Evolutionary conservation across 2,113 vertebrate genomes (phyloP), one percentile per base, ranked within the genome.

Genomic region (sheep (Ovis aries)): DNA sequence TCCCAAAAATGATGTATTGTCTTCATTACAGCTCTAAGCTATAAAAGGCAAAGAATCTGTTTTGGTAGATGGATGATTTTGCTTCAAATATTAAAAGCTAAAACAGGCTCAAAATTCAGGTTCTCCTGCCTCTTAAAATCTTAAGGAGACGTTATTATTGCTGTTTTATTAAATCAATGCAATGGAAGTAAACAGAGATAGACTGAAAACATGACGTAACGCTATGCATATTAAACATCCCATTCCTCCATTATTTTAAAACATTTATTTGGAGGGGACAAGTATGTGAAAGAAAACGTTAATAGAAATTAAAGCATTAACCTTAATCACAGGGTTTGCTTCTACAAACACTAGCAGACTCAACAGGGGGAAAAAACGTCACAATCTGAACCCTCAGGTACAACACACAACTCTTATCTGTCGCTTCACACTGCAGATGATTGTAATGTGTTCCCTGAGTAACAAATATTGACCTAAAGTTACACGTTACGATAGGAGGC

Each of bases 1-100:
- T 98, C 98, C 97, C 98, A 98, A 99, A 99, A 99, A 98, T 98
- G 99, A 99, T 99, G 97, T 97, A 99, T 98, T 98, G 98, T 98
- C 98, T 99, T 99, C 98, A 99, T 99, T 99, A 98, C 40, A 97
- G 98, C 98, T 96, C 98, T 98, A 98, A 98, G 98, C 98, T 98
- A 98, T 98, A 98, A 99, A 98, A 98, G 98, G 98, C 98, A 97
- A 98, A 95, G 94, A 98, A 98, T 96, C 97, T 33, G 67, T 98
- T 98, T 98, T 88, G 97, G 98, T 98, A 98, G 98, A 99, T 97
- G 96, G 97, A 98, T 98, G 90, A 96, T 97, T 98, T 99, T 97
- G 93, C 94, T 98, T 98, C 98, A 98, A 98, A 98, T 98, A 98
- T 97, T 97, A 98, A 98, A 98, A 98, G 97, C 98, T 98, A 98